These are phyloP conservation scores for Alaudala cheleensis DNA, from an alignment of 2,113 vertebrate genomes.

Conservation along the genomic window DNA sequence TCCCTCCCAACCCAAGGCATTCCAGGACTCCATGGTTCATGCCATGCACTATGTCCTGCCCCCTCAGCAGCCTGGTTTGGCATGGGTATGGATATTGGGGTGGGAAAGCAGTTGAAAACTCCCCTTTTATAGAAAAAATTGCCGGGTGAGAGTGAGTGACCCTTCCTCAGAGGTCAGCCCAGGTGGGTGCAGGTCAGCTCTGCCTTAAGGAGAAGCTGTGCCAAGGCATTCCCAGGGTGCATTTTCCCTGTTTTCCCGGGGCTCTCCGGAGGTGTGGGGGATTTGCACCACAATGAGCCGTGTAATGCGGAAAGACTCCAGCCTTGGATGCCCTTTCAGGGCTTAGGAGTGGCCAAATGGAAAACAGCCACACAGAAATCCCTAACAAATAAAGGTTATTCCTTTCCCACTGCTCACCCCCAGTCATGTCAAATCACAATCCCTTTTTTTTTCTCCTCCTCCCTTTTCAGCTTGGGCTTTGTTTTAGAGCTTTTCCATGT, in stretches of 20 bases:
- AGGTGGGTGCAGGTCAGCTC: neutral
- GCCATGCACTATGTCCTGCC: neutral
- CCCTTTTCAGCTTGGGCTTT: neutral
- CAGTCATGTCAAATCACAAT: neutral
- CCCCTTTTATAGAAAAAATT: neutral
- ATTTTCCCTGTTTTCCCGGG: neutral
- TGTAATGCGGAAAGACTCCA: neutral
- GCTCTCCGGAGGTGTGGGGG: neutral
- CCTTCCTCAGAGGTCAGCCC: too few relatives aligned
- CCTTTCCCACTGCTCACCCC: constrained; percentile 22
- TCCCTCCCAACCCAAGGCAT: neutral
- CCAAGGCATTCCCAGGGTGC: neutral
- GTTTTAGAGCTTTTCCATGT: neutral
- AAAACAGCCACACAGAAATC: constrained; percentile 9
- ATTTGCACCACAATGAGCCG: neutral
- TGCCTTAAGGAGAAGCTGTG: neutral
- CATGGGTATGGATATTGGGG: rapidly evolving
- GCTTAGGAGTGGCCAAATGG: constrained; percentile 37
- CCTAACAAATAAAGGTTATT: constrained; percentile 16
- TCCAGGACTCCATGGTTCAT: rapidly evolving
- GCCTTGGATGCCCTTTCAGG: constrained; percentile 27
- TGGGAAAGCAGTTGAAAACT: neutral
- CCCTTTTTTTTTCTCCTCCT: neutral
- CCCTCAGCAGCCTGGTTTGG: neutral
- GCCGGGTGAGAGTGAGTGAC: neutral